Evolutionary conservation across 2,113 vertebrate genomes (phyloP), one percentile per base, ranked within the genome.

Genomic region (Brachyistius frenatus): DNA sequence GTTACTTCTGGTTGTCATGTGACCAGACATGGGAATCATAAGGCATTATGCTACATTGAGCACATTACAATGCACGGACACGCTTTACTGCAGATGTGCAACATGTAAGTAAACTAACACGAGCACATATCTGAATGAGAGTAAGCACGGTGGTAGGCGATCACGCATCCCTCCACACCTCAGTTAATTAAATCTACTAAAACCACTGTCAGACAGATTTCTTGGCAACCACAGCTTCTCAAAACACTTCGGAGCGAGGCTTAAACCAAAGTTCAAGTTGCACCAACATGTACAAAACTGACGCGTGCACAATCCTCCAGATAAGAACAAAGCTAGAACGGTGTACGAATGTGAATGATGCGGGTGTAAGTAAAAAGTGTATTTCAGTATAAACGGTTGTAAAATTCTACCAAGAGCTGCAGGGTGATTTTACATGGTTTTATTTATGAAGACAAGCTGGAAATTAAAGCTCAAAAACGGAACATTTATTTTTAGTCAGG

Each of bases 11-110:
- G 32, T 11, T 65, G 65, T 85, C 83, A 89, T 81, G 88, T 90
- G 88, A 86, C 63, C 65, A 65, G 65, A 80, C 52, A 71, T 70
- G 69, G 37, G 37, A 81, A 77, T 86, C 83, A 83, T 56, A 69
- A 39, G 74, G 67, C 63, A 89, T 90, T 89, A 80, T 36, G 79
- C 84, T 86, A 68, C 73, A 85, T 70, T 87, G 49, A 63, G 73
- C 77, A 15, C 70, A 86, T 83, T 84, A 68, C 52, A 73, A 49
- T 41, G 64, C 73, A 47, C 39, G 64, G 72, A 83, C 66, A 77
- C 69, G 73, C 63, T 69, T 37, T 53, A n/a, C 58, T 35, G 67
- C 54, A 50, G 33, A 61, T 55, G 30, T 41, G 41, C 32, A 67
- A 64, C 66, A 60, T 78, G 46, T n/a, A n/a, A 63, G 65, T 74